phyloP scores from a whole-genome alignment of 2,797 vertebrate genomes.

The Sphenodon punctatus region DNA sequence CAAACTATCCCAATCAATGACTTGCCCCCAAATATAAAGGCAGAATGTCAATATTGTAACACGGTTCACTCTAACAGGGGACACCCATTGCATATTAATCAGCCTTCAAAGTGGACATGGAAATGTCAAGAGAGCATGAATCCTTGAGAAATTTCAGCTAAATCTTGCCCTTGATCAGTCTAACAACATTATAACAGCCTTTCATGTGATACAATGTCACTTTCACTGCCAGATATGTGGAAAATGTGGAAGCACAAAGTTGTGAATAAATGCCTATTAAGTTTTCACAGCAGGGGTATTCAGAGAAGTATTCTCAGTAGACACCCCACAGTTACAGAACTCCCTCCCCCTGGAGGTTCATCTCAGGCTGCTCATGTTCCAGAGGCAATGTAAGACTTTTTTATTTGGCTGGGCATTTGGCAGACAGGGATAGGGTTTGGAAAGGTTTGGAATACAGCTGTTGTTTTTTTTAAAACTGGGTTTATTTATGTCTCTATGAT shows the following conservation, averaged over 20 bases:
- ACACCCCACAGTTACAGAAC: too few species aligned
- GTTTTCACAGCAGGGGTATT: too few species aligned
- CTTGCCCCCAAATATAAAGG: conserved; percentile 16
- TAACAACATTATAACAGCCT: not conserved
- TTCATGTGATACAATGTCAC: not conserved
- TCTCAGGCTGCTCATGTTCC: too few species aligned
- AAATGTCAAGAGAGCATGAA: conserved; percentile 23
- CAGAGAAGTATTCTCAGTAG: too few species aligned
- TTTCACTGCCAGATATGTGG: not conserved
- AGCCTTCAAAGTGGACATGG: conserved; percentile 5
- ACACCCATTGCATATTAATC: conserved; percentile 17
- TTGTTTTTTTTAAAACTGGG: too few species aligned
- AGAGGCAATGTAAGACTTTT: too few species aligned
- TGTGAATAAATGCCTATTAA: not conserved
- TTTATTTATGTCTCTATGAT: too few species aligned
- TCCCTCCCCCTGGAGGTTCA: too few species aligned
- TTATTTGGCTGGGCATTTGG: too few species aligned
- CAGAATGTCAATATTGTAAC: conserved; percentile 10
- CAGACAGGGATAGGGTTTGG: too few species aligned
- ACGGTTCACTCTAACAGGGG: conserved; percentile 14
- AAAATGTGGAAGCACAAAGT: not conserved
- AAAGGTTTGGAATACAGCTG: too few species aligned
- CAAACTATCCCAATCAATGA: conserved; percentile 10
- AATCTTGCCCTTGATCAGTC: not conserved
- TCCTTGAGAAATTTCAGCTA: not conserved